Base-by-base conservation (phyloP, 2,888 invertebrate species). In the Chromoteleia sp. region DNA sequence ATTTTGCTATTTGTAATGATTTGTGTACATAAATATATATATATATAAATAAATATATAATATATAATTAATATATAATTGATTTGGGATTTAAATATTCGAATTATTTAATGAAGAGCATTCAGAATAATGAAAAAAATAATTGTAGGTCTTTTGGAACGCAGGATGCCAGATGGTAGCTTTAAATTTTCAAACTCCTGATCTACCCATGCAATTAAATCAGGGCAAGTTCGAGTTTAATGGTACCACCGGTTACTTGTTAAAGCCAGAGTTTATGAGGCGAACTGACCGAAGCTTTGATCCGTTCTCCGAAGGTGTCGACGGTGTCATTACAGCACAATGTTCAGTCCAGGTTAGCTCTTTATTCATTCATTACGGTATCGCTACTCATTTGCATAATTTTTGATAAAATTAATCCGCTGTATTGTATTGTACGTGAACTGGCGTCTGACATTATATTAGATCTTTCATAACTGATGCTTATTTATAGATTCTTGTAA, bases 151-250 rank as follows among this genome's bases (percentile, higher is more conserved):
- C 56, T 96, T 95, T 90, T 95, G 95, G 95, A 95, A 95, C 90
- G 95, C 95, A 48, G 95, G 95, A 30, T 95, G 95, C 88, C 95
- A 95, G 89, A 92, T 92, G 95, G 95, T 95, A n/a, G 94, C 95
- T 4, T 91, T 96, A 21, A 96, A 95, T 90, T 96, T 95, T 87
- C 95, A 95, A 92, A 95, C 95, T 0, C 92, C 92, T 0, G 95
- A 95, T 88, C 91, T 95, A 83, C 94, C 95, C 56, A 95, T 95
- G 94, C 95, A 96, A 89, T 91, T 95, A 30, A 96, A 96, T 91
- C 94, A 95, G 91, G 95, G 95, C 84, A 96, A 95, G 90, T 95
- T 96, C 91, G 95, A 95, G 89, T 95, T 95, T 91, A 96, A 95
- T 88, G 94, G 94, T 15, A 94, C 94, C 73, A 94, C 94, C 84